Evolutionary conservation across 2,113 vertebrate species (phyloP).

Genomic region (Meles meles): DNA sequence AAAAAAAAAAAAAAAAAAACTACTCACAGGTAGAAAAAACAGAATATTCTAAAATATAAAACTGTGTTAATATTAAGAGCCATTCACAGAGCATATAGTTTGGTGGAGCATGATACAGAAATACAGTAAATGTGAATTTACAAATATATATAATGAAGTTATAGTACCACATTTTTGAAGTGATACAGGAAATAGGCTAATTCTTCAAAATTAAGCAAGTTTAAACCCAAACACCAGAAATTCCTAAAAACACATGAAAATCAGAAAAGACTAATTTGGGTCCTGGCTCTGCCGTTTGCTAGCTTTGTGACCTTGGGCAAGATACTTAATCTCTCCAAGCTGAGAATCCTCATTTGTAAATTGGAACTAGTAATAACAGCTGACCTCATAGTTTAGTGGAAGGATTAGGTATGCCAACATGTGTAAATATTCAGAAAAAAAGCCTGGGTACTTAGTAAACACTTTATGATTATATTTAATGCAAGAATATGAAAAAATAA

Average conservation of each 20-base stretch:
- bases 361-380: not conserved
- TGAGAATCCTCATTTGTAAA: not conserved
- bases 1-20: not conserved
- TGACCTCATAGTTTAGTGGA: not conserved
- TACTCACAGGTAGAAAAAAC: not conserved
- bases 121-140: not conserved
- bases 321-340: not conserved
- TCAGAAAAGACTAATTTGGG: not conserved
- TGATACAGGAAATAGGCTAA: not conserved
- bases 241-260: not conserved
- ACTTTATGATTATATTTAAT: not conserved
- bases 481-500: not conserved
- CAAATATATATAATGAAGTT: not conserved
- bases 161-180: not conserved
- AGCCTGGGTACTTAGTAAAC: not conserved
- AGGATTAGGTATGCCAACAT: not conserved
- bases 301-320: not conserved
- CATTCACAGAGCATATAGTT: not conserved
- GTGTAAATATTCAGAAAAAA: not conserved
- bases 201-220: not conserved
- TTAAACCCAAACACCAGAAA: not conserved
- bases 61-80: not conserved
- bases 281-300: not conserved
- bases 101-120: not conserved
- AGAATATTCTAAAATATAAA: slow-evolving; percentile 27